Conservation (phyloP, 2,797 vertebrate genomes). For the Otus scops region DNA sequence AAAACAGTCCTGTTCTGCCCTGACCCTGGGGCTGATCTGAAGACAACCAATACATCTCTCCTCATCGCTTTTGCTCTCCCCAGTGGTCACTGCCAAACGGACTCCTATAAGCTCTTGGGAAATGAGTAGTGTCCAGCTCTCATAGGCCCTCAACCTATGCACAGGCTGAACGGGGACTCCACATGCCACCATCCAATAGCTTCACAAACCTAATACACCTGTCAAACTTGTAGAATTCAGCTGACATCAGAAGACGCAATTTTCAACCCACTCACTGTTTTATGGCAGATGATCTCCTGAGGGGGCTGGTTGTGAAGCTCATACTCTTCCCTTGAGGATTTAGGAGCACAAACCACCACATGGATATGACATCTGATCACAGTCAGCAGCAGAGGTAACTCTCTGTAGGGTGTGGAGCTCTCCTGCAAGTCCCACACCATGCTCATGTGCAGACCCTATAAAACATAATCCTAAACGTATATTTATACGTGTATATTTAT, state of each 20-base stretch:
- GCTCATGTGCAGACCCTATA: not conserved
- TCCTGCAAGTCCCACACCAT: not conserved
- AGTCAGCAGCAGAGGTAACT: not conserved
- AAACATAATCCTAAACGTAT: not conserved
- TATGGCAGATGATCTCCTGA: not conserved
- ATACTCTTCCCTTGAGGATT: not conserved
- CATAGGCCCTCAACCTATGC: not conserved
- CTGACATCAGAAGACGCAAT: not conserved
- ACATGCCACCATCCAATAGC: not conserved
- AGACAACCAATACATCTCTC: not conserved
- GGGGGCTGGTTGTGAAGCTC: not conserved
- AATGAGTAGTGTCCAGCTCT: not conserved
- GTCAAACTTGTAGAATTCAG: not conserved
- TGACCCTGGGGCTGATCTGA: not conserved
- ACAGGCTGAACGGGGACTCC: not conserved
- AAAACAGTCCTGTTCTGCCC: not conserved
- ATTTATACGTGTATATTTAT: fast-evolving
- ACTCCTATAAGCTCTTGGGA: not conserved
- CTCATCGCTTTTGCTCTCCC: not conserved
- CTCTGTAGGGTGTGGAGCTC: not conserved
- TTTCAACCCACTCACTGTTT: not conserved
- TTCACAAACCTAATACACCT: not conserved
- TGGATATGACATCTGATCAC: fast-evolving
- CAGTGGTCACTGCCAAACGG: not conserved
- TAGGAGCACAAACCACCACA: not conserved